These are phyloP conservation scores for Dipus sagitta DNA, from an alignment of 2,797 vertebrate genomes.

Conservation along the genomic window DNA sequence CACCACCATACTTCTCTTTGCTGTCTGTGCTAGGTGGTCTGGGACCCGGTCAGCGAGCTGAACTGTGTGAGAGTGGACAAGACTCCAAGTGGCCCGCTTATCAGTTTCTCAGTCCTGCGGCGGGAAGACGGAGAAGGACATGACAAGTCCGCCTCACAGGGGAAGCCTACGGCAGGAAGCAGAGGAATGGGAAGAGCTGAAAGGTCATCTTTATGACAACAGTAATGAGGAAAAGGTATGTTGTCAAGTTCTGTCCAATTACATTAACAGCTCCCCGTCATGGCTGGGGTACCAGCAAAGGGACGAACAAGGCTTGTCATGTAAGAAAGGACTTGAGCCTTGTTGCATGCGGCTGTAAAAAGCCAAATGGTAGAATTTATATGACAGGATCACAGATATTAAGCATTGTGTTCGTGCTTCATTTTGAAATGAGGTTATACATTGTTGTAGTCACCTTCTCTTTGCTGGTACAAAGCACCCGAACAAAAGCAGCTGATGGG, in stretches of 20 bases:
- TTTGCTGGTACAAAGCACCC: no score
- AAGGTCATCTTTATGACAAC: neutral
- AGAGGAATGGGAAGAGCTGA: neutral
- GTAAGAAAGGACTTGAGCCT: neutral
- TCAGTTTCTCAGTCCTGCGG: neutral
- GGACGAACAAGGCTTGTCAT: neutral
- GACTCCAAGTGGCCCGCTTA: neutral
- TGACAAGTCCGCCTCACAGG: neutral
- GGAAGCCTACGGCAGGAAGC: neutral
- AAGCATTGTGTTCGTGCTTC: neutral
- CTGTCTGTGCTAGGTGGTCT: no score
- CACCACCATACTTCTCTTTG: no score
- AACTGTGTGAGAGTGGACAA: neutral
- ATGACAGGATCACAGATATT: neutral
- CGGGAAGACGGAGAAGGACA: neutral
- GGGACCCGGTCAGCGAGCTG: no score
- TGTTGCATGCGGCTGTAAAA: neutral
- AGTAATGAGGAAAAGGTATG: neutral
- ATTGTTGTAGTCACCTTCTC: no score
- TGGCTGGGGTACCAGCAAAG: neutral
- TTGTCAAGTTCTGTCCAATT: neutral
- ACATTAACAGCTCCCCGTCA: neutral
- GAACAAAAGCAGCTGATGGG: no score
- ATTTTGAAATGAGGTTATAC: neutral
- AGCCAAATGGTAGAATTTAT: neutral